Conservation (phyloP, 2,797 vertebrate species). For the Thripadectes ignobilis region DNA sequence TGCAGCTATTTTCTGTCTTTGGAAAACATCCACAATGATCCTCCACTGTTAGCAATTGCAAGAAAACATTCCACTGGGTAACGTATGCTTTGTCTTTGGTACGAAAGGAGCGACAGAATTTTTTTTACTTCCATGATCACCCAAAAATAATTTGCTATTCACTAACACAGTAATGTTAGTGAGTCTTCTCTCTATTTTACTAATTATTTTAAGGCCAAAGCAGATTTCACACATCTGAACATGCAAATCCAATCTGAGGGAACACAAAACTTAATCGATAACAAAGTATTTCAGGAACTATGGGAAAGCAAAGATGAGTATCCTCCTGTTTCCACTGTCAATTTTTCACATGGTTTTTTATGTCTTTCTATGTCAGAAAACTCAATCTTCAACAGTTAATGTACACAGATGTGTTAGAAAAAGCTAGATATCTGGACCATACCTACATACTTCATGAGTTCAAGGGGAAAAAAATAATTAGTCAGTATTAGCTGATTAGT, state of each 20-base stretch:
- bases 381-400: background rate
- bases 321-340: rapidly evolving
- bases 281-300: background rate
- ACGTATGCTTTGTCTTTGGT: background rate
- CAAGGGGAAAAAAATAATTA: background rate
- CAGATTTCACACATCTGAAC: background rate
- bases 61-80: background rate
- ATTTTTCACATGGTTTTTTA: background rate
- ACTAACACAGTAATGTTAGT: background rate
- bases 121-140: background rate
- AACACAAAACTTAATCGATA: background rate
- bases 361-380: background rate
- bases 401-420: background rate
- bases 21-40: background rate
- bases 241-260: background rate
- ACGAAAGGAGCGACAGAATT: background rate
- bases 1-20: background rate
- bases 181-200: background rate
- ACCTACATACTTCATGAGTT: background rate
- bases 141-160: background rate
- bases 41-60: background rate
- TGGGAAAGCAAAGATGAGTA: background rate
- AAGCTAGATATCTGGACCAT: background rate
- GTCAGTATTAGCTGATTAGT: background rate
- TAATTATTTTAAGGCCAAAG: background rate